Conservation (phyloP, 2,888 invertebrate genomes). For the Bimastos eiseni region DNA sequence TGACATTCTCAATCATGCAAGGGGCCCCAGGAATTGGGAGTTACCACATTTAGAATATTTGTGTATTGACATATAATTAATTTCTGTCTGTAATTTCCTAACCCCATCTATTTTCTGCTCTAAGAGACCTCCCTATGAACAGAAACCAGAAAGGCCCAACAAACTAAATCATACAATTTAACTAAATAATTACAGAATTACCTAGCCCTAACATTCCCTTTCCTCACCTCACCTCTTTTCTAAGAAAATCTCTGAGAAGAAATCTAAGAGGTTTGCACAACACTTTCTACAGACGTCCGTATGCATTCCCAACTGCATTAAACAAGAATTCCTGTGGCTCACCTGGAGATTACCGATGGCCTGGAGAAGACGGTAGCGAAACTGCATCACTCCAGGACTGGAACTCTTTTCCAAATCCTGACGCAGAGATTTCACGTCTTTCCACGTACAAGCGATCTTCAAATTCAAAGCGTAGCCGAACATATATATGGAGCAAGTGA, state of each 20-base stretch:
- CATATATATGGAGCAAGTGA: neutral
- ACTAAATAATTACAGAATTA: neutral
- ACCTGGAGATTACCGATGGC: constrained; percentile 87
- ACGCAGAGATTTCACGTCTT: constrained; percentile 87
- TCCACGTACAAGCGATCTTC: constrained; percentile 90
- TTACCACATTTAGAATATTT: too few species aligned
- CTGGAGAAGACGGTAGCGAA: constrained; percentile 85
- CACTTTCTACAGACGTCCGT: neutral
- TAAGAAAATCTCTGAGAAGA: neutral
- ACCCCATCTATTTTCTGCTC: too few species aligned
- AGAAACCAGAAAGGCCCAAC: too few species aligned
- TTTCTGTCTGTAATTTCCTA: too few species aligned
- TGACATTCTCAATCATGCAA: too few species aligned
- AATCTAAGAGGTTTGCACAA: neutral
- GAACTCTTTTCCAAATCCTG: constrained; percentile 92
- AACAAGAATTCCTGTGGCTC: constrained; percentile 41
- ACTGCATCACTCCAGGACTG: constrained; percentile 83
- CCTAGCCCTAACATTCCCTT: neutral
- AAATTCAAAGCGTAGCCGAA: neutral
- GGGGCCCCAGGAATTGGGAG: too few species aligned
- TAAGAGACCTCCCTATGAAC: too few species aligned
- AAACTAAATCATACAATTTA: too few species aligned
- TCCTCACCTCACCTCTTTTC: neutral
- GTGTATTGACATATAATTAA: too few species aligned
- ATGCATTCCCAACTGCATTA: too few species aligned